Percentiles rank a stretch among this genome's conserved stretches.
These are phyloP conservation scores for Cichladusa arquata DNA, from an alignment of 2,113 vertebrate species.

Conservation along the genomic window DNA sequence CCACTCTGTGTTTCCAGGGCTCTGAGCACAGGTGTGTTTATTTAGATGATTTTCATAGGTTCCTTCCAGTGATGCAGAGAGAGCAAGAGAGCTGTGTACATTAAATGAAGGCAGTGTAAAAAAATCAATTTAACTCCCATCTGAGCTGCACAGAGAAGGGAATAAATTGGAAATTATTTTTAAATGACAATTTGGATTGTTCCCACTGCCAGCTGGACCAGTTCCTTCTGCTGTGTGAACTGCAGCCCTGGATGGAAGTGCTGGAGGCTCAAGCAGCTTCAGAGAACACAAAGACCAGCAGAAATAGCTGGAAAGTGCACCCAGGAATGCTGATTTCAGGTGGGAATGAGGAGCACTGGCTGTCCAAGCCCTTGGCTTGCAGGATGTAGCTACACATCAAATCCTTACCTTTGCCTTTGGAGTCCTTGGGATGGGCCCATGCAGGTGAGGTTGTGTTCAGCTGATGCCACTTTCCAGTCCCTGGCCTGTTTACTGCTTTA, in stretches of 20 bases:
- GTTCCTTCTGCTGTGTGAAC: not conserved
- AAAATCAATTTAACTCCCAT: conserved; percentile 50
- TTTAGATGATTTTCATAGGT: conserved; percentile 30
- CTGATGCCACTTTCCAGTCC: not conserved
- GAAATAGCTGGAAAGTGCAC: not conserved
- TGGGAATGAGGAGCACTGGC: not conserved
- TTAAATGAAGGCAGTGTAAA: conserved; percentile 12
- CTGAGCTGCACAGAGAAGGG: not conserved
- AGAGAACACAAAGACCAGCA: not conserved
- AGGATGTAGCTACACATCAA: not conserved
- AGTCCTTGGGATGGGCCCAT: not conserved
- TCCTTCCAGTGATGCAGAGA: not conserved
- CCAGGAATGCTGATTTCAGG: not conserved
- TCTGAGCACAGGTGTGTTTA: conserved; percentile 3
- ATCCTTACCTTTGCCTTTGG: not conserved
- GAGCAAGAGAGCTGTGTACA: not conserved
- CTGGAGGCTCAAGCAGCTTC: not conserved
- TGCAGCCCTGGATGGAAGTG: not conserved
- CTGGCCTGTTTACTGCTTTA: not conserved
- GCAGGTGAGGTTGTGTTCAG: not conserved
- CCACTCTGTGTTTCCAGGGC: not conserved
- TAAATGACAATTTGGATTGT: conserved; percentile 2
- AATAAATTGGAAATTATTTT: conserved; percentile 49
- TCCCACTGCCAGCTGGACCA: conserved; percentile 14
- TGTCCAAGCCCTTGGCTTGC: not conserved